phyloP scores from a whole-genome alignment of 2,888 invertebrate species.

The Ochlodes sylvanus region DNA sequence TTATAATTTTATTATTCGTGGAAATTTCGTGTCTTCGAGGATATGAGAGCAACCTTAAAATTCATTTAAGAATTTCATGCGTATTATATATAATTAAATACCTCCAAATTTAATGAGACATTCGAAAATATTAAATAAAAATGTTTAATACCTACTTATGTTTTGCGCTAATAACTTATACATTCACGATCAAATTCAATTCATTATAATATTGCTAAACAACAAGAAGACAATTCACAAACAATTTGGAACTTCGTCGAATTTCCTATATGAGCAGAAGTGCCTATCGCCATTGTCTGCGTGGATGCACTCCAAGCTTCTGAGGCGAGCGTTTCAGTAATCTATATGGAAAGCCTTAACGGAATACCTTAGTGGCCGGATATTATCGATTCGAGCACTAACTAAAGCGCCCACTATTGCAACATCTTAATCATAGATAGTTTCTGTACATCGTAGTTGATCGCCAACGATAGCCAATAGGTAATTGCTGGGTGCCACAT shows the following conservation, averaged over 20 bases:
- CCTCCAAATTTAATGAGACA: no score
- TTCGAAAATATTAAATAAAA: no score
- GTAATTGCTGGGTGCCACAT: no score
- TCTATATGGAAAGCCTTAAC: conserved; percentile 24
- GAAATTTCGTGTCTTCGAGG: no score
- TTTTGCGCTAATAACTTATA: no score
- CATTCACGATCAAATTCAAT: no score
- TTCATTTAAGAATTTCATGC: no score
- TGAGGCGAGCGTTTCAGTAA: conserved; percentile 18
- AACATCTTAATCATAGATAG: background rate
- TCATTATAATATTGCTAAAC: background rate
- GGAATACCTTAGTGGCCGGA: conserved; percentile 6
- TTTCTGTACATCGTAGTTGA: background rate
- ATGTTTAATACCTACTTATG: no score
- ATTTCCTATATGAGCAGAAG: background rate
- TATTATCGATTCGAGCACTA: conserved; percentile 6
- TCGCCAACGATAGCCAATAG: no score
- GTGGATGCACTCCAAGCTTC: conserved; percentile 49
- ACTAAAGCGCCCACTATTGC: background rate
- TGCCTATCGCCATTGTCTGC: conserved; percentile 44
- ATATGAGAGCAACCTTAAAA: no score
- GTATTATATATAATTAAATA: no score
- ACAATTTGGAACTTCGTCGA: background rate
- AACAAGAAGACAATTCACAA: background rate
- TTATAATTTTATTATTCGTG: no score